These are phyloP conservation scores for Panopea generosa DNA, from an alignment of 2,888 invertebrate species.

Conservation along the genomic window DNA sequence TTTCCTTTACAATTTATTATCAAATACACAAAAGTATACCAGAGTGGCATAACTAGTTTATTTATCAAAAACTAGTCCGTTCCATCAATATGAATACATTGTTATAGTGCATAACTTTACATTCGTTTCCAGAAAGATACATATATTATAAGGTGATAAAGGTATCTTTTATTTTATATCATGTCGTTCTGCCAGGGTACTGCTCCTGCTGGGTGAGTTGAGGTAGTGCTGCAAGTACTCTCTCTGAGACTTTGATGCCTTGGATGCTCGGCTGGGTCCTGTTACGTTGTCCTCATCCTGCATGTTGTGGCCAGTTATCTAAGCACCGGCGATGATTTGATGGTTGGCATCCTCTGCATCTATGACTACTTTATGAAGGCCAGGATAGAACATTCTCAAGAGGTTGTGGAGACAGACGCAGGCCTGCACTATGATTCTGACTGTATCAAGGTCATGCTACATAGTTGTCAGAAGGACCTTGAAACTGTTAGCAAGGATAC, in stretches of 20 bases:
- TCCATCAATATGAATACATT: too few relatives aligned
- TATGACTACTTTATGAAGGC: neutral
- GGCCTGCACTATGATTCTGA: slow-evolving; percentile 4
- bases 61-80: too few relatives aligned
- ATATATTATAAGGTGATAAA: too few relatives aligned
- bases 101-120: too few relatives aligned
- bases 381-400: slow-evolving; percentile 30
- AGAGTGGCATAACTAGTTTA: too few relatives aligned
- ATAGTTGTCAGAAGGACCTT: slow-evolving; percentile 21
- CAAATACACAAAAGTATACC: too few relatives aligned
- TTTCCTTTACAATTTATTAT: too few relatives aligned
- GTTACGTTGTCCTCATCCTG: slow-evolving; percentile 12
- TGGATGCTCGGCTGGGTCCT: slow-evolving; percentile 18
- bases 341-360: slow-evolving; percentile 47
- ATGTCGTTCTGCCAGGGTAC: slow-evolving; percentile 8
- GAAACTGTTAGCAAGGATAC: slow-evolving; percentile 38
- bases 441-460: slow-evolving; percentile 16
- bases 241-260: slow-evolving; percentile 35
- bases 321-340: slow-evolving; percentile 40
- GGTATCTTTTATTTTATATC: too few relatives aligned
- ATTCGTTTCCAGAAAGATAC: too few relatives aligned
- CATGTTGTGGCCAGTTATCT: slow-evolving; percentile 32
- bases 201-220: neutral
- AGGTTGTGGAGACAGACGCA: slow-evolving; percentile 36
- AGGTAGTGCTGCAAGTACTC: slow-evolving; percentile 16